Conservation (phyloP, 2,888 invertebrate genomes). For the Diogma glabrata region DNA sequence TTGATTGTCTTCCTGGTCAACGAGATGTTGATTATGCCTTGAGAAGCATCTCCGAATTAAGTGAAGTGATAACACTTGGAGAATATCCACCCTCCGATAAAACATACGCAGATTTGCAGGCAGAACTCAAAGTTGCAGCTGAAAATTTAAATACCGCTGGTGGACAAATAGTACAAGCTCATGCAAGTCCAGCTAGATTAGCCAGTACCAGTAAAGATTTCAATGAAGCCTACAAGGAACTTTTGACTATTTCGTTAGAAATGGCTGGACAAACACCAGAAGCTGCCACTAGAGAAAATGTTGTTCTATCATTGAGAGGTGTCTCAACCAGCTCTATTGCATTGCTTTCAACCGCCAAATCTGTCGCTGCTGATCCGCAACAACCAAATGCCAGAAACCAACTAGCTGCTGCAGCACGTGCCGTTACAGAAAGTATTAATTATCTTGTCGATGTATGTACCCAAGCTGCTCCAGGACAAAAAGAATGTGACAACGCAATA, state of each 20-base stretch:
- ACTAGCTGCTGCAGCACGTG: conserved; percentile 73
- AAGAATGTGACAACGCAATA: conserved; percentile 92
- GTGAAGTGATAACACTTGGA: conserved; percentile 57
- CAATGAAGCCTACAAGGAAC: conserved; percentile 62
- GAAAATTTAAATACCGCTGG: conserved; percentile 74
- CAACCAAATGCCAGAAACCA: conserved; percentile 87
- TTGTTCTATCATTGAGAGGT: conserved; percentile 76
- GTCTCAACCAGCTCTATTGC: conserved; percentile 81
- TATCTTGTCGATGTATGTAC: conserved; percentile 61
- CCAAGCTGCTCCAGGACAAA: conserved; percentile 86
- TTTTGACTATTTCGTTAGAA: conserved; percentile 69
- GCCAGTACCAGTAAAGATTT: conserved; percentile 67
- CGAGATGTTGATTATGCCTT: conserved; percentile 86
- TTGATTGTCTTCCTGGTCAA: conserved; percentile 85
- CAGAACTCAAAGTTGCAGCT: conserved; percentile 74
- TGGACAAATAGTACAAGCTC: conserved; percentile 67
- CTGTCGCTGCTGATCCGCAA: conserved; percentile 77
- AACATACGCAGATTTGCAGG: conserved; percentile 69
- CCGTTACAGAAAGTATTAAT: conserved; percentile 88
- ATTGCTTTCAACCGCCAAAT: conserved; percentile 76
- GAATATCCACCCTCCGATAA: conserved; percentile 65
- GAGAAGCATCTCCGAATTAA: conserved; percentile 64
- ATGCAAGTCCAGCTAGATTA: conserved; percentile 56
- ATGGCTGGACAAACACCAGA: conserved; percentile 77
- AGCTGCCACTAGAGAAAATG: conserved; percentile 60